Percentiles rank a stretch among this genome's conserved stretches.
These are phyloP conservation scores for Notarius quadriscutis DNA, from an alignment of 2,113 vertebrate genomes.

Conservation along the genomic window DNA sequence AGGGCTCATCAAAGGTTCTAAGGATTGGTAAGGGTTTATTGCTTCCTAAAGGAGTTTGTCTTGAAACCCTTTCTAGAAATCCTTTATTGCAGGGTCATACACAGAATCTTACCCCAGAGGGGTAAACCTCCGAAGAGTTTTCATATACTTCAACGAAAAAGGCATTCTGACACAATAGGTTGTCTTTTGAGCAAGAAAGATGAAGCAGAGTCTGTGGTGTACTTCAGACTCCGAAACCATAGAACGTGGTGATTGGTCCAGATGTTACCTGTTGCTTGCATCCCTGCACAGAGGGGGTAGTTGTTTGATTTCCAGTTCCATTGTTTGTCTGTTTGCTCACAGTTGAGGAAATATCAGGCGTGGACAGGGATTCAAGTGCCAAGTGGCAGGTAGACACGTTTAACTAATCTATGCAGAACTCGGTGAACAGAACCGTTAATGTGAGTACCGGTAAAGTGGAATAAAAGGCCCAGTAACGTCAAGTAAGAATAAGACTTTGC, in stretches of 20 bases:
- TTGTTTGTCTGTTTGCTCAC: not conserved
- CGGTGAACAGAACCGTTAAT: not conserved
- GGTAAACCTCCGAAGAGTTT: not conserved
- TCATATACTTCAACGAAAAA: not conserved
- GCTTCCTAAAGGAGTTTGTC: not conserved
- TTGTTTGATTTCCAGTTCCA: not conserved
- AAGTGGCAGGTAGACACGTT: not conserved
- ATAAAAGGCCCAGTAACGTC: too few relatives aligned
- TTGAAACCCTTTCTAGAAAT: not conserved
- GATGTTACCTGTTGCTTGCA: not conserved
- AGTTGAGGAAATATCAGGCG: not conserved
- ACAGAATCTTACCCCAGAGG: not conserved
- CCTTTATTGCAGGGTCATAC: not conserved
- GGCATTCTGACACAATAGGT: not conserved
- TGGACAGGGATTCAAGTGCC: not conserved
- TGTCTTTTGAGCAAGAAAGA: not conserved
- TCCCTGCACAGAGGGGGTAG: not conserved
- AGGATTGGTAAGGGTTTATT: not conserved
- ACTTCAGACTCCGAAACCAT: not conserved
- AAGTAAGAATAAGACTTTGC: too few relatives aligned
- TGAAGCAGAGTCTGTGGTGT: not conserved
- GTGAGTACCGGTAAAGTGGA: not conserved
- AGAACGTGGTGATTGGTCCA: not conserved
- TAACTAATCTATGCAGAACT: not conserved
- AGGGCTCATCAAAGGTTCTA: not conserved